Conservation (phyloP, 2,113 vertebrate genomes). For the Clinocottus analis region DNA sequence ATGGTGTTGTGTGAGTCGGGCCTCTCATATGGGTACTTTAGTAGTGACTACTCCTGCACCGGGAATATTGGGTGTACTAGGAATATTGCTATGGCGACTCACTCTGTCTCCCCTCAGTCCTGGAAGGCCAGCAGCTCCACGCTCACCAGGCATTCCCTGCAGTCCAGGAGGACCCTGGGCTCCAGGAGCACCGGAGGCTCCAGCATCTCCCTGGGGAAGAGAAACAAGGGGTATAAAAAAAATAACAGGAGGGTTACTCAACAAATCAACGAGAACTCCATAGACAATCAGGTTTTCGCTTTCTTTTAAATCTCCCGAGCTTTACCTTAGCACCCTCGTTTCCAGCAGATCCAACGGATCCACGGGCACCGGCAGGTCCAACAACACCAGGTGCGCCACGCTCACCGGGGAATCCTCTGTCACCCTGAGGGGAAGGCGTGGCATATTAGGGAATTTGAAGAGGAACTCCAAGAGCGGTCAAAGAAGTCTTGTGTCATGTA, state of each 20-base stretch:
- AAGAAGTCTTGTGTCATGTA: background rate
- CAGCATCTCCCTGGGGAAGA: conserved; percentile 90
- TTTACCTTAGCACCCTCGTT: conserved; percentile 98
- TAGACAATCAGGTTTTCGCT: background rate
- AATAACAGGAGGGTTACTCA: background rate
- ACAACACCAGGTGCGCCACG: conserved; percentile 89
- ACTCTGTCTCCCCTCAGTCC: conserved; percentile 98
- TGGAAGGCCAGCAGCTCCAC: conserved; percentile 94
- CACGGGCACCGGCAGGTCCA: conserved; percentile 91
- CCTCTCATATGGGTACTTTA: background rate
- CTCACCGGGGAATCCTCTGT: conserved; percentile 97
- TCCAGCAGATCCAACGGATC: conserved; percentile 91
- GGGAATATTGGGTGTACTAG: background rate
- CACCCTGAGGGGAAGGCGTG: conserved; percentile 83
- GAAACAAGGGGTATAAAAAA: background rate
- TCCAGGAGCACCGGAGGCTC: conserved; percentile 89
- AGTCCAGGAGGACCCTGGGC: conserved; percentile 93
- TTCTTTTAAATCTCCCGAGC: background rate
- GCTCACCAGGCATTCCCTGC: conserved; percentile 99
- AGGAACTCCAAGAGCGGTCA: background rate
- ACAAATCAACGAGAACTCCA: background rate
- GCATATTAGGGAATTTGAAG: conserved; percentile 1
- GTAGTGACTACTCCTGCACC: background rate
- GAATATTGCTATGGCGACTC: conserved; percentile 62
- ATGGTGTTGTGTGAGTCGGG: background rate